phyloP scores from a whole-genome alignment of 2,888 invertebrate genomes.

The Drosophila maculinotata region DNA sequence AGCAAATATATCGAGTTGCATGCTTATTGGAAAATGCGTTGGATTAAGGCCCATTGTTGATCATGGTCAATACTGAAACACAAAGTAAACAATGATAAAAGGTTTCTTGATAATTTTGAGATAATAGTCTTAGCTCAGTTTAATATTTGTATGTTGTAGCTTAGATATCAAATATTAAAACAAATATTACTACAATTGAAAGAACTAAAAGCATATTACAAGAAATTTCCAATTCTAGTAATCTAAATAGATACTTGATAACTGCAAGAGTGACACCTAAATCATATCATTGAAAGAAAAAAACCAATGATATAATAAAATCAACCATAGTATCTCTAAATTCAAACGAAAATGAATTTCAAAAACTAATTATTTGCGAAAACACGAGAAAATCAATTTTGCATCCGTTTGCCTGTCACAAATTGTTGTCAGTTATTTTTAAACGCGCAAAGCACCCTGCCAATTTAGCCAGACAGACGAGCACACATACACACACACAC shows the following conservation, averaged over 20 bases:
- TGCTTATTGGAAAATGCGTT: not conserved
- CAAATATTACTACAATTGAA: not conserved
- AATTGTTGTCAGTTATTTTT: slow-evolving; percentile 68
- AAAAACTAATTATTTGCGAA: slow-evolving; percentile 1
- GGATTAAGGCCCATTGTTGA: not conserved
- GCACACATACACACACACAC: slow-evolving; percentile 3
- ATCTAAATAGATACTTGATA: too few species aligned
- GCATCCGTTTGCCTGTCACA: slow-evolving; percentile 20
- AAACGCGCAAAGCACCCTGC: slow-evolving; percentile 47
- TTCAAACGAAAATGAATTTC: not conserved
- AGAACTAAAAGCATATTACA: too few species aligned
- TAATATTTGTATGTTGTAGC: not conserved
- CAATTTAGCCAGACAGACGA: slow-evolving; percentile 41
- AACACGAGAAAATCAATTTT: slow-evolving; percentile 31
- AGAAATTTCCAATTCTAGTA: too few species aligned
- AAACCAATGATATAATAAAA: not conserved
- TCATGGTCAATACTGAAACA: not conserved
- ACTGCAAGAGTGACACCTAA: too few species aligned
- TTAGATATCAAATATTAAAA: not conserved
- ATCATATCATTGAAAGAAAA: too few species aligned
- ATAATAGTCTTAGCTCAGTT: not conserved
- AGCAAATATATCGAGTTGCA: slow-evolving; percentile 1
- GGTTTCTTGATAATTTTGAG: not conserved
- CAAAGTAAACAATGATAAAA: not conserved
- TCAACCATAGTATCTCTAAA: not conserved